phyloP scores from a whole-genome alignment of 1,140 invertebrate species.

The Ceratina japonica region DNA sequence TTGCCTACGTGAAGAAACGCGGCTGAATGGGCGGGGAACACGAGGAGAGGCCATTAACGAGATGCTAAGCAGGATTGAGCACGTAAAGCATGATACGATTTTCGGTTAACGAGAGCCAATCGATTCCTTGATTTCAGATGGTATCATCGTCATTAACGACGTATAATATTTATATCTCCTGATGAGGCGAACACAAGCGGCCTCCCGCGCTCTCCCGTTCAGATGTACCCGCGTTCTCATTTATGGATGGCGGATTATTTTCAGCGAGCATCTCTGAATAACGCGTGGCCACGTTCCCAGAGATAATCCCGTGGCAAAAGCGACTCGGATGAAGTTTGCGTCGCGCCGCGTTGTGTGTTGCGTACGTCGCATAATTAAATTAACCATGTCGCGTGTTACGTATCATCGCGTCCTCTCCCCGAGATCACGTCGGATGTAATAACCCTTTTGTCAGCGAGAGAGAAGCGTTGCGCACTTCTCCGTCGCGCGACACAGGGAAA shows the following conservation, averaged over 20 bases:
- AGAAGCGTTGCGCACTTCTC: neutral
- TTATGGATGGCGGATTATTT: neutral
- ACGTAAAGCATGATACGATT: neutral
- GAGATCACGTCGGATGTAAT: neutral
- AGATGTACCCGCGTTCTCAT: neutral
- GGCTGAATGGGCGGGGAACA: neutral
- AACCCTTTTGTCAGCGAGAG: neutral
- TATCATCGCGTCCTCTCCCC: neutral
- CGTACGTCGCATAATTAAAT: neutral
- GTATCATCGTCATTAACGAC: neutral
- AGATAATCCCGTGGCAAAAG: neutral
- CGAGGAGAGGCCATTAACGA: neutral
- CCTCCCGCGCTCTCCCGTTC: neutral
- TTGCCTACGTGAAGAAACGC: neutral
- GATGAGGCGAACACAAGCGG: neutral
- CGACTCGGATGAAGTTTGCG: no score
- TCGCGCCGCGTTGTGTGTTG: no score
- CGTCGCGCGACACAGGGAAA: no score
- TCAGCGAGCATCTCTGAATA: neutral
- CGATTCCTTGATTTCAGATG: no score
- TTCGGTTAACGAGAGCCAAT: neutral
- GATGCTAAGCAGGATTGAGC: neutral
- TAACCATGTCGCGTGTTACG: neutral
- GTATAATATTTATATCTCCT: neutral
- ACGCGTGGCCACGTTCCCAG: neutral